phyloP scores from a whole-genome alignment of 2,797 vertebrate genomes.

The Sorex maritimensis region DNA sequence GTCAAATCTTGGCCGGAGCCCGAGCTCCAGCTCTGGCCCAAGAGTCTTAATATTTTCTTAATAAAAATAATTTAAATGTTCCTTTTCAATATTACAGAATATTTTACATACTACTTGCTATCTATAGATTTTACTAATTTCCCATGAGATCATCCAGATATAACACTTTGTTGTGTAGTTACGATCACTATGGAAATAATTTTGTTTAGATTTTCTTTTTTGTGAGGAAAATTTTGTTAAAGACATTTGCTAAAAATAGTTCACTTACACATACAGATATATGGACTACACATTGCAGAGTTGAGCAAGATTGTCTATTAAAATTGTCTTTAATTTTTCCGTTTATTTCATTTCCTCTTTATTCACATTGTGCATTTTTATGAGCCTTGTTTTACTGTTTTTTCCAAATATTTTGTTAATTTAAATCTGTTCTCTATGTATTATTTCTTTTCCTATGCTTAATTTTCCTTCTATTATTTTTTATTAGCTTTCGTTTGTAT shows the following conservation, averaged over 20 bases:
- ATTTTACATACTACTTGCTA: background rate
- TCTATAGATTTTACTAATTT: constrained; percentile 39
- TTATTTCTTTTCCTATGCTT: background rate
- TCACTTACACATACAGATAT: background rate
- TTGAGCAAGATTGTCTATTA: background rate
- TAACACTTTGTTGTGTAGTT: background rate
- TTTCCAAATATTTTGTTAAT: constrained; percentile 9
- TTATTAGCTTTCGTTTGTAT: background rate
- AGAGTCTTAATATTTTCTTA: no score
- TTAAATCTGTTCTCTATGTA: constrained; percentile 18
- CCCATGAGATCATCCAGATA: background rate
- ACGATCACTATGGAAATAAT: background rate
- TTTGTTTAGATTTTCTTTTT: background rate
- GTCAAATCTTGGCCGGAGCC: no score
- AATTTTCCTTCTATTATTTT: background rate
- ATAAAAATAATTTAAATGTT: no score
- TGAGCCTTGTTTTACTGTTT: background rate
- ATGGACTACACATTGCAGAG: background rate
- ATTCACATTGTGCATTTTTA: background rate
- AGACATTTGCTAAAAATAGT: background rate
- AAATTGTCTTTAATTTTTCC: background rate
- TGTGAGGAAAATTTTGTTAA: constrained; percentile 31
- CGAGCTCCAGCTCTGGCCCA: no score
- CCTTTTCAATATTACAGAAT: no score
- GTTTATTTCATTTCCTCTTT: background rate